A percentile compares a stretch with the other conserved stretches of the same genome.
These are phyloP conservation scores for Diphyllodes magnificus DNA, from an alignment of 2,113 vertebrate species.

Conservation along the genomic window DNA sequence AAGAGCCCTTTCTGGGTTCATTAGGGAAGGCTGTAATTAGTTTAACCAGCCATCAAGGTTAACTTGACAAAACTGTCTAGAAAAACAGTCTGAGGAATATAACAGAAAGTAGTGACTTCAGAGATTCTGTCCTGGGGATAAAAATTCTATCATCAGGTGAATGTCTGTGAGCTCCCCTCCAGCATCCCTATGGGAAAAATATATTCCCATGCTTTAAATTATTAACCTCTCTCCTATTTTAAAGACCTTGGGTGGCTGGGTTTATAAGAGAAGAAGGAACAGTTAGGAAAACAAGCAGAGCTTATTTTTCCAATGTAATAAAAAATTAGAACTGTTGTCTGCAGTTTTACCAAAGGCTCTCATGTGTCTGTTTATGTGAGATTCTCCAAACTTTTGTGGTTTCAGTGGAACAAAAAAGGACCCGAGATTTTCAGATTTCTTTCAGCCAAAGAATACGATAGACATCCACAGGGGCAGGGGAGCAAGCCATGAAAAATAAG, in stretches of 20 bases:
- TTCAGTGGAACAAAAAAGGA: constrained; percentile 32
- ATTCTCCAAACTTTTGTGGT: constrained; percentile 55
- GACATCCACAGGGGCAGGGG: constrained; percentile 14
- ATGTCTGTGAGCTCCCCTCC: not conserved
- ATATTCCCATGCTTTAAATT: not conserved
- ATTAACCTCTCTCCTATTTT: not conserved
- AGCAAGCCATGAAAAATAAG: constrained; percentile 58
- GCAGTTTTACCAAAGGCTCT: constrained; percentile 29
- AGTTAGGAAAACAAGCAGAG: not conserved
- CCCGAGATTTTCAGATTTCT: not conserved
- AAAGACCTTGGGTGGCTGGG: not conserved
- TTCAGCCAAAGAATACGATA: constrained; percentile 36
- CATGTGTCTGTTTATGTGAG: constrained; percentile 48
- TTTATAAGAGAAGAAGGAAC: constrained; percentile 4
- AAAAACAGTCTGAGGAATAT: not conserved
- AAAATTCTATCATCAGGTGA: not conserved
- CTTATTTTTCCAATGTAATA: constrained; percentile 28
- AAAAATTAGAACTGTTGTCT: constrained; percentile 26
- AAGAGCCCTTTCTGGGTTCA: not conserved
- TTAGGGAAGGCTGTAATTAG: not conserved
- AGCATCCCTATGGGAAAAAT: not conserved
- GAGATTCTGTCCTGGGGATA: not conserved
- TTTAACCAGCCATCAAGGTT: not conserved
- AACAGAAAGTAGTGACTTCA: not conserved
- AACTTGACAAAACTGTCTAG: not conserved